Evolutionary conservation across 35 echinoderm and acorn worm species (phyloP).

Genomic region (Heliocidaris erythrogramma): DNA sequence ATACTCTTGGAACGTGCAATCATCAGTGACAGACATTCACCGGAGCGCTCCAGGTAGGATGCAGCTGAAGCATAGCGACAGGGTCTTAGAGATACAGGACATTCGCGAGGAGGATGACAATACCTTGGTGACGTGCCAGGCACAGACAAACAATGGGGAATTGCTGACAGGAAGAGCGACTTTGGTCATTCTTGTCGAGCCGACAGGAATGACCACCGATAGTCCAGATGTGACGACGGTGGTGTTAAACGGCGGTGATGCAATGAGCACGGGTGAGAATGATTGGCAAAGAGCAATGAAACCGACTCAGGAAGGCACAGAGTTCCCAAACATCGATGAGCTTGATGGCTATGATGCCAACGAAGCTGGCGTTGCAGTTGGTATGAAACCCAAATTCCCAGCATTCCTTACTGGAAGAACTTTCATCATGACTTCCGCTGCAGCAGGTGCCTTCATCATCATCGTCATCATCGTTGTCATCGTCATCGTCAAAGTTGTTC

Average conservation of each 20-base stretch:
- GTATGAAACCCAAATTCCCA: slow-evolving; percentile 4
- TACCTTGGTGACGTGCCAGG: slow-evolving; percentile 15
- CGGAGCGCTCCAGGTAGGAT: not conserved
- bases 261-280: too few relatives aligned
- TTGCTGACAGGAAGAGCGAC: not conserved
- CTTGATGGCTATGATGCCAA: not conserved
- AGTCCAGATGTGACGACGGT: not conserved
- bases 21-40: not conserved
- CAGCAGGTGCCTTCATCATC: not conserved
- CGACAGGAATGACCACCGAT: slow-evolving; percentile 21
- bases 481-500: slow-evolving; percentile 38
- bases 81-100: slow-evolving; percentile 19
- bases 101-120: slow-evolving; percentile 1
- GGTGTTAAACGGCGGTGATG: not conserved
- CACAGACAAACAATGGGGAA: slow-evolving; percentile 21
- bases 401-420: slow-evolving; percentile 21
- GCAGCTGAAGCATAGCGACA: slow-evolving; percentile 29
- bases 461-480: not conserved
- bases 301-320: not conserved
- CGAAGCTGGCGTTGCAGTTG: not conserved
- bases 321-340: slow-evolving; percentile 1
- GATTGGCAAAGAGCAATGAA: slow-evolving; percentile 1
- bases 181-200: not conserved
- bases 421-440: not conserved
- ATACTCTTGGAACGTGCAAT: slow-evolving; percentile 32